Evolutionary conservation across 1,140 invertebrate species (phyloP).

Genomic region (Papilio machaon): DNA sequence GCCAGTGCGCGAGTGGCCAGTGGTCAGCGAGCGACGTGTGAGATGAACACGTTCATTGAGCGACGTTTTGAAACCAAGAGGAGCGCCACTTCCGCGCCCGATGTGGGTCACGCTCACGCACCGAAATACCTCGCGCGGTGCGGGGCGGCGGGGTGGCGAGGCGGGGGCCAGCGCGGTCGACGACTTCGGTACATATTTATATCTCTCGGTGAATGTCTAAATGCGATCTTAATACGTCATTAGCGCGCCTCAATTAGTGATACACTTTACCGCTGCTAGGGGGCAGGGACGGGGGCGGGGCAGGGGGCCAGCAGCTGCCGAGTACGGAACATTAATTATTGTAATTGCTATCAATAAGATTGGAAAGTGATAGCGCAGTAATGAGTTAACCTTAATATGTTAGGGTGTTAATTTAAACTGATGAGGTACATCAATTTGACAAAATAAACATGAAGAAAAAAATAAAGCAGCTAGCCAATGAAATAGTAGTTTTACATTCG

Average conservation of each 20-base stretch:
- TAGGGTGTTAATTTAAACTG: neutral
- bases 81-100: constrained; percentile 17
- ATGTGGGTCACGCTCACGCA: constrained; percentile 24
- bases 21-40: neutral
- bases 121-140: constrained; percentile 13
- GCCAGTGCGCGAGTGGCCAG: neutral
- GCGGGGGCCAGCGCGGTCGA: neutral
- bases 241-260: constrained; percentile 15
- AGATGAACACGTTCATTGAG: constrained; percentile 6
- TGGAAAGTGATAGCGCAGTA: neutral
- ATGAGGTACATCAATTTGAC: neutral
- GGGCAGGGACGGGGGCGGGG: neutral
- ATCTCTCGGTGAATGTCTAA: neutral
- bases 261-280: neutral
- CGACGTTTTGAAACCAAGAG: neutral
- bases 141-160: neutral
- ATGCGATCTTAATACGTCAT: constrained; percentile 18
- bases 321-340: neutral
- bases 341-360: neutral
- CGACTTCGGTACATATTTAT: neutral
- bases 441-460: too few species aligned
- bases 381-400: neutral
- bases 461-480: too few species aligned
- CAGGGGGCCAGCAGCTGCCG: too few species aligned
- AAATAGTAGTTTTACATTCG: too few species aligned